Conservation (phyloP, 2,888 invertebrate genomes). For the Trilocha varians region DNA sequence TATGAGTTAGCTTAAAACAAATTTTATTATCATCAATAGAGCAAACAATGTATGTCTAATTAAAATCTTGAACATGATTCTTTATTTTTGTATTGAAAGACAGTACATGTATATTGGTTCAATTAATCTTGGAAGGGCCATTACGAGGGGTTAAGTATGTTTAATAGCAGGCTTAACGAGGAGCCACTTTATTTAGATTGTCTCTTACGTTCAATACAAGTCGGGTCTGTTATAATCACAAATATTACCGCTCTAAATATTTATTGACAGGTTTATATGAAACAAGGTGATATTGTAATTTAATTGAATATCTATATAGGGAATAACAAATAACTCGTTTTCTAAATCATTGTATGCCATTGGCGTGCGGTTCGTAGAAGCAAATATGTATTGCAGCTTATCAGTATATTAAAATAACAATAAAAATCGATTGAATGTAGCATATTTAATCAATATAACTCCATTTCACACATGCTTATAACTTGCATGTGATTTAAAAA, state of each 20-base stretch:
- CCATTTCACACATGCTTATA: too few relatives aligned
- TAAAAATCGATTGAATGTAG: too few relatives aligned
- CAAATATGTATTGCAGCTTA: too few relatives aligned
- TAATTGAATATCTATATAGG: too few relatives aligned
- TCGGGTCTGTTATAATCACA: background rate
- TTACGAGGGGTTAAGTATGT: constrained; percentile 39
- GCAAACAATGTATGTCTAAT: background rate
- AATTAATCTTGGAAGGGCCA: constrained; percentile 27
- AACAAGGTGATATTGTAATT: background rate
- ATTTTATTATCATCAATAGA: too few relatives aligned
- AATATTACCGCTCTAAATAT: background rate
- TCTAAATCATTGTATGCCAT: too few relatives aligned
- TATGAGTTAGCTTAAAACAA: too few relatives aligned
- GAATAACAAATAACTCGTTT: too few relatives aligned
- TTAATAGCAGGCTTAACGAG: constrained; percentile 45
- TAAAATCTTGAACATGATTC: background rate
- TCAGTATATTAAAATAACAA: too few relatives aligned
- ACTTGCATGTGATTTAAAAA: too few relatives aligned
- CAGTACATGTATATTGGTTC: constrained; percentile 14
- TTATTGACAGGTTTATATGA: background rate
- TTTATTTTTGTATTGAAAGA: background rate
- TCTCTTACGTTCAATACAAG: constrained; percentile 13
- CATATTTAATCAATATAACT: too few relatives aligned
- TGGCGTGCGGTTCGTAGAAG: too few relatives aligned
- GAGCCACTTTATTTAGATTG: constrained; percentile 46